Evolutionary conservation across 2,797 vertebrate genomes (phyloP).

Genomic region (Aphelocoma californica): DNA sequence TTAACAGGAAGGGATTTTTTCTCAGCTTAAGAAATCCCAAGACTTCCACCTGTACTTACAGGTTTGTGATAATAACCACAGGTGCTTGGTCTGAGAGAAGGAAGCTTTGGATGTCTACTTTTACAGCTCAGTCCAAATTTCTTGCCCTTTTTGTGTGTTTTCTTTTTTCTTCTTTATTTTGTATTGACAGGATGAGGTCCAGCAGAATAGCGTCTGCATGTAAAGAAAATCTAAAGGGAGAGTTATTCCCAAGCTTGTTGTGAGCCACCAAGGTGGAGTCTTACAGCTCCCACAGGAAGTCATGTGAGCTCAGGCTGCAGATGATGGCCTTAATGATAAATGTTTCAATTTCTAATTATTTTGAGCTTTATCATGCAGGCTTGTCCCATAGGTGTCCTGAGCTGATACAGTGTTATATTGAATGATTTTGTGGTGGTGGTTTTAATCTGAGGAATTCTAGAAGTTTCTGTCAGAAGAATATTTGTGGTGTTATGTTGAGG

Average conservation of each 20-base stretch:
- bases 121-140: not conserved
- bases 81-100: not conserved
- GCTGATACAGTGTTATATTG: not conserved
- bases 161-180: not conserved
- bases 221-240: not conserved
- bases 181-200: not conserved
- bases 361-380: not conserved
- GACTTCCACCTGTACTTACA: not conserved
- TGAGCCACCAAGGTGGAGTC: not conserved
- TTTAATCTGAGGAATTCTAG: not conserved
- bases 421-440: not conserved
- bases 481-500: not conserved
- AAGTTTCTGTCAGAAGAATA: not conserved
- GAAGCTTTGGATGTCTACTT: not conserved
- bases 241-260: not conserved
- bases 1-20: not conserved
- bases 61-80: not conserved
- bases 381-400: not conserved
- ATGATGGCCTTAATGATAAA: not conserved
- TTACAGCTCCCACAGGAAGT: not conserved
- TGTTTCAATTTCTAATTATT: not conserved
- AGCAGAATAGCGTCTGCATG: not conserved
- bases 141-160: not conserved
- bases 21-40: not conserved
- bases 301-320: not conserved